Conservation (phyloP, 2,888 invertebrate genomes). For the Pristionchus exspectatus region DNA sequence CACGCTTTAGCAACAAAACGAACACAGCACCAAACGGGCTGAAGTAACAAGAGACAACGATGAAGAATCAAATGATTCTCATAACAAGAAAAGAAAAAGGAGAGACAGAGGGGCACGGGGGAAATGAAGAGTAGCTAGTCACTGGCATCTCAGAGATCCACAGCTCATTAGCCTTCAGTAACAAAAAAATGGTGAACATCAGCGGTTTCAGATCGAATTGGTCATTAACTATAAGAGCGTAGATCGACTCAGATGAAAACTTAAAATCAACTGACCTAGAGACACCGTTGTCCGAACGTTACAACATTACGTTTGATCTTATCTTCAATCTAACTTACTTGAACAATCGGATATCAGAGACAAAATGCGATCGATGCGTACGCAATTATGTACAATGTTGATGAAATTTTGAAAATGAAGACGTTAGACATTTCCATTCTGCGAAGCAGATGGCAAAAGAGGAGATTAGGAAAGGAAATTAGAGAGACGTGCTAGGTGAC, state of each 20-base stretch:
- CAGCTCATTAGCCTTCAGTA: background rate
- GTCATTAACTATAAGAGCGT: slow-evolving; percentile 53
- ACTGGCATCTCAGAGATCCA: slow-evolving; percentile 19
- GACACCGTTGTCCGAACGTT: slow-evolving; percentile 45
- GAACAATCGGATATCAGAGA: slow-evolving; percentile 51
- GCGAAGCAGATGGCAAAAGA: slow-evolving; percentile 45
- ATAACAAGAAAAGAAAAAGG: slow-evolving; percentile 46
- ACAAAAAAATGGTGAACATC: slow-evolving; percentile 55
- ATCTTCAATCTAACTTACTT: slow-evolving; percentile 51
- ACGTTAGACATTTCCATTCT: slow-evolving; percentile 50
- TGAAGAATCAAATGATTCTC: slow-evolving; percentile 12
- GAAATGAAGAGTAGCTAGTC: background rate
- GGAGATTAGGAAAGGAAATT: slow-evolving; percentile 35
- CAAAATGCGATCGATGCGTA: slow-evolving; percentile 53
- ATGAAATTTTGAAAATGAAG: slow-evolving; percentile 35
- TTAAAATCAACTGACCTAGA: slow-evolving; percentile 46
- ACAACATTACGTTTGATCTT: slow-evolving; percentile 51
- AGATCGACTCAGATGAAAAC: slow-evolving; percentile 53
- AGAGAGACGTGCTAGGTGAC: slow-evolving; percentile 52
- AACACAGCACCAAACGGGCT: slow-evolving; percentile 52
- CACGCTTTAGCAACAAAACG: slow-evolving; percentile 44
- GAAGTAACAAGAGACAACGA: slow-evolving; percentile 54
- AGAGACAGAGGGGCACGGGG: slow-evolving; percentile 37
- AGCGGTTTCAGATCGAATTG: slow-evolving; percentile 54
- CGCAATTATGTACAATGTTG: slow-evolving; percentile 54